These are phyloP conservation scores for Cercopithecus mona DNA, from an alignment of 2,113 vertebrate genomes.

Conservation along the genomic window DNA sequence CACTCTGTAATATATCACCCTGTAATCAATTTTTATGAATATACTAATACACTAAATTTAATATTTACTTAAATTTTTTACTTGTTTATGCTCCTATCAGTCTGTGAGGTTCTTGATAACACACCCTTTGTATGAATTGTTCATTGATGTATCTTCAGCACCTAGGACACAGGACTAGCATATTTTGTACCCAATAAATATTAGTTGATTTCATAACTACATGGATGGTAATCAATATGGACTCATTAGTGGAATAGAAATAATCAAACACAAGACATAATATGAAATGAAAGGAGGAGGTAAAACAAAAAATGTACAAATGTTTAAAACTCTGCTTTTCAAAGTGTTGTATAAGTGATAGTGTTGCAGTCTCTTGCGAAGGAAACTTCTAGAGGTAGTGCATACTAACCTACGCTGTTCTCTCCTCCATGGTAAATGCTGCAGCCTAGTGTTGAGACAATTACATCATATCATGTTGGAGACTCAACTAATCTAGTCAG, in stretches of 20 bases:
- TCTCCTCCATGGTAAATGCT: not conserved
- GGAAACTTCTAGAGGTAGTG: not conserved
- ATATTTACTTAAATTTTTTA: not conserved
- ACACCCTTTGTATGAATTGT: not conserved
- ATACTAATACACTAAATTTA: not conserved
- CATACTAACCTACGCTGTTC: rapidly evolving
- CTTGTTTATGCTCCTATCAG: not conserved
- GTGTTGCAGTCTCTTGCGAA: not conserved
- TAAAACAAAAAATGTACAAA: not conserved
- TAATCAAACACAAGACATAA: not conserved
- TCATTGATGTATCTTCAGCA: not conserved
- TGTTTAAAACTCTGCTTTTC: not conserved
- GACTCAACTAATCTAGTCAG: not conserved
- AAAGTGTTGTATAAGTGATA: not conserved
- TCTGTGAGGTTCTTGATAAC: not conserved
- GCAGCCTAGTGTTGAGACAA: too few species aligned
- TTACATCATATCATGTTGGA: too few species aligned
- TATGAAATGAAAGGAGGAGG: not conserved
- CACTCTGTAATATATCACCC: not conserved
- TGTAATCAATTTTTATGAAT: not conserved
- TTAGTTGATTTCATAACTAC: not conserved
- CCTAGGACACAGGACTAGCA: not conserved
- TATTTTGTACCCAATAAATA: not conserved
- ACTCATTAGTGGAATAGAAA: not conserved
- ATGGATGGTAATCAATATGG: not conserved